Percentiles rank a stretch among this genome's conserved stretches.
Conservation (phyloP, 1,140 invertebrate species). For the Lepidotrigona ventralis region DNA sequence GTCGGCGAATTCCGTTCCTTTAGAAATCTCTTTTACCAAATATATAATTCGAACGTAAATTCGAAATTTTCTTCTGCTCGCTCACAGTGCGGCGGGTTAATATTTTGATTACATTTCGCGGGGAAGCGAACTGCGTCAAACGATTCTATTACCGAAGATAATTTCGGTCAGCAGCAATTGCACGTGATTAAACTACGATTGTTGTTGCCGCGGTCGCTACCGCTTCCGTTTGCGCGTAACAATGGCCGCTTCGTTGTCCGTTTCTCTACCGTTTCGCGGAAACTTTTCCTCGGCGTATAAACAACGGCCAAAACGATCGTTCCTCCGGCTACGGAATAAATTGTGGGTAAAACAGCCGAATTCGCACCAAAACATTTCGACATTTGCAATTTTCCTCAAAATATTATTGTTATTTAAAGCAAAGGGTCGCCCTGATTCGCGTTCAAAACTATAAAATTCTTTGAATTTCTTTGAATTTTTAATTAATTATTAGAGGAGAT, state of each 20-base stretch:
- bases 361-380: no score
- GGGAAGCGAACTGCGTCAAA: neutral
- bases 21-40: neutral
- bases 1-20: neutral
- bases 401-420: no score
- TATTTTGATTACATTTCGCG: neutral
- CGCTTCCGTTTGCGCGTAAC: neutral
- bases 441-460: no score
- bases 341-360: no score
- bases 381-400: no score
- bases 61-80: neutral
- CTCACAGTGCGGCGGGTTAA: neutral
- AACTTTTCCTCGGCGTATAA: neutral
- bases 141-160: neutral
- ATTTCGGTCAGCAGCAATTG: neutral
- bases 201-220: constrained; percentile 2
- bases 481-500: no score
- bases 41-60: neutral
- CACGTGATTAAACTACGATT: constrained; percentile 12
- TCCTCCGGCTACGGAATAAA: constrained; percentile 55
- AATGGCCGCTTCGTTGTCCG: neutral
- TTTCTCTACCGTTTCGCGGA: neutral
- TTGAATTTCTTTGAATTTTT: no score
- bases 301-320: constrained; percentile 36
- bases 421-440: no score